These are phyloP conservation scores for Semicossyphus pulcher DNA, from an alignment of 2,113 vertebrate species.

Conservation along the genomic window DNA sequence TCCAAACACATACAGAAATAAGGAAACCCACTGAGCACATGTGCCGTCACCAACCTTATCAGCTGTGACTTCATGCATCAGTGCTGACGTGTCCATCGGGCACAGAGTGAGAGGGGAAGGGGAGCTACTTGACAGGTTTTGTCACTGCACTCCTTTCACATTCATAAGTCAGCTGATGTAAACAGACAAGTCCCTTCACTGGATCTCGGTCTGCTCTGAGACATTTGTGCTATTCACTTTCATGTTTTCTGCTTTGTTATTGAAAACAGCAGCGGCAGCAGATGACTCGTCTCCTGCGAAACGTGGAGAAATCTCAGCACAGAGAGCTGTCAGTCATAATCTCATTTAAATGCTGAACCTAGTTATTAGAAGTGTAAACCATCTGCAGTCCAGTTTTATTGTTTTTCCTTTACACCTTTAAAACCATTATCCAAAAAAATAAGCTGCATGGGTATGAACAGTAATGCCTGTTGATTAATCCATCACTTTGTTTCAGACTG, in stretches of 20 bases:
- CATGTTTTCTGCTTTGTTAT: not conserved
- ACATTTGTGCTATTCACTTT: not conserved
- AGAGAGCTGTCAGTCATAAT: slow-evolving; percentile 7
- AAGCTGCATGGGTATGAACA: not conserved
- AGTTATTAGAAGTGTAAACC: too few species aligned
- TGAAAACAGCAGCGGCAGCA: not conserved
- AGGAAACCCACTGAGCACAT: slow-evolving; percentile 1
- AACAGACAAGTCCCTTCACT: slow-evolving; percentile 7
- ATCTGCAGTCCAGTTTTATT: not conserved
- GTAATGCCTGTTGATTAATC: not conserved
- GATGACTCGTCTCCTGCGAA: not conserved
- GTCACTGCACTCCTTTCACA: slow-evolving; percentile 20
- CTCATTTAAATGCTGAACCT: not conserved
- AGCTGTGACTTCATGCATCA: slow-evolving; percentile 12
- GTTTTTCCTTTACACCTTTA: not conserved
- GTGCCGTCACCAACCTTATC: not conserved
- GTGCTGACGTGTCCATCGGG: slow-evolving; percentile 17
- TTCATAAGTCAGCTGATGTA: slow-evolving; percentile 11
- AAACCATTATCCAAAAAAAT: not conserved
- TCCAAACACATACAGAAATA: not conserved
- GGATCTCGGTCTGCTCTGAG: slow-evolving; percentile 3
- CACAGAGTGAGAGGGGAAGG: not conserved
- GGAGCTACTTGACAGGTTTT: slow-evolving; percentile 18
- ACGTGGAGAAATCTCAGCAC: not conserved
- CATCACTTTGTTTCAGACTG: not conserved